These are phyloP conservation scores for Ophonus ardosiacus DNA, from an alignment of 2,888 invertebrate genomes.

Conservation along the genomic window DNA sequence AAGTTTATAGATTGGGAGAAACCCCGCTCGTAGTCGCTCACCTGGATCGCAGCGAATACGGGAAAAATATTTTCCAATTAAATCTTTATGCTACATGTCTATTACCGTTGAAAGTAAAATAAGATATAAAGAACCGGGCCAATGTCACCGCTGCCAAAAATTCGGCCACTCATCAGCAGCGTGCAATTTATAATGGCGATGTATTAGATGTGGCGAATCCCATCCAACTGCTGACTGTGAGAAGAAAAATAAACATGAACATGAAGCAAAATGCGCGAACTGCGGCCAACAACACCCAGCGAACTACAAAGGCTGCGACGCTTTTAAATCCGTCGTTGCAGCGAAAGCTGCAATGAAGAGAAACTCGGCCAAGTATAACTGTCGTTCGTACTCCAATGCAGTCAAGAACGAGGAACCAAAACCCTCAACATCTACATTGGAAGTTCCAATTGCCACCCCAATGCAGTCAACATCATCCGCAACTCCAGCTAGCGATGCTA, in stretches of 20 bases:
- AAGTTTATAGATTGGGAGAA: background rate
- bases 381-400: background rate
- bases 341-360: background rate
- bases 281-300: background rate
- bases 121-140: background rate
- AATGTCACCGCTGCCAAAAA: no score
- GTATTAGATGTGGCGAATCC: background rate
- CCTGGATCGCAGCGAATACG: background rate
- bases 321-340: background rate
- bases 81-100: background rate
- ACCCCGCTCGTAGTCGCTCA: background rate
- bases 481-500: no score
- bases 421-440: background rate
- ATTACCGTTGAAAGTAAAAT: background rate
- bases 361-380: background rate
- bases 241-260: background rate
- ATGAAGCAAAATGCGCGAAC: background rate
- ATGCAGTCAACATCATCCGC: no score
- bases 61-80: background rate
- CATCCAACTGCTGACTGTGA: background rate
- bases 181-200: background rate
- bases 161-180: background rate
- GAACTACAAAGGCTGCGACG: background rate
- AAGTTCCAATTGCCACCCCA: background rate
- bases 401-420: background rate